Conservation (phyloP, 2,113 vertebrate species). For the Callorhinus ursinus region DNA sequence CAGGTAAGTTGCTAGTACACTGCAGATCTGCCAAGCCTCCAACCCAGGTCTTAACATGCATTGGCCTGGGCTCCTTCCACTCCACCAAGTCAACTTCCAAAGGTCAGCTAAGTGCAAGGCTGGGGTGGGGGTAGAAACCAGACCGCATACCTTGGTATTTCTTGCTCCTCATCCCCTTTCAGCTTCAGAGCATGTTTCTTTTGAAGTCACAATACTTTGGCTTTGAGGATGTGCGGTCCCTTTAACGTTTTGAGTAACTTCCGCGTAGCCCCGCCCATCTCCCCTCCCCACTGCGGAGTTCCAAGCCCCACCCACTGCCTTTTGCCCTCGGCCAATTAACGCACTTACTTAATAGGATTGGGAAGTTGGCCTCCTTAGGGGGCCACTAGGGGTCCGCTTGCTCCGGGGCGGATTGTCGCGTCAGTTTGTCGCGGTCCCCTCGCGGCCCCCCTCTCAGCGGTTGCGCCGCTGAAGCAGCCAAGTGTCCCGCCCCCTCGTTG, state of each 20-base stretch:
- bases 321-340: background rate
- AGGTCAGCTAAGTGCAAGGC: background rate
- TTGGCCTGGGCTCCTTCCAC: background rate
- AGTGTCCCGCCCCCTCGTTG: background rate
- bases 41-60: background rate
- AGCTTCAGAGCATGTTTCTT: background rate
- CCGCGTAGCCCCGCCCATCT: background rate
- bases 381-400: background rate
- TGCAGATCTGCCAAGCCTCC: background rate
- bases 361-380: background rate
- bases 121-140: background rate
- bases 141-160: background rate
- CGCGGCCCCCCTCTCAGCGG: background rate
- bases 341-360: background rate
- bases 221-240: background rate
- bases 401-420: background rate
- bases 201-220: background rate
- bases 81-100: background rate
- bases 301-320: background rate
- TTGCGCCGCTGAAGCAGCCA: background rate
- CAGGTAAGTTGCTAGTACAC: background rate
- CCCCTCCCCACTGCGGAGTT: background rate
- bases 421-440: background rate
- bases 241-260: conserved; percentile 40
- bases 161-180: background rate